Conservation (phyloP, 2,113 vertebrate species). For the Mixornis gularis region DNA sequence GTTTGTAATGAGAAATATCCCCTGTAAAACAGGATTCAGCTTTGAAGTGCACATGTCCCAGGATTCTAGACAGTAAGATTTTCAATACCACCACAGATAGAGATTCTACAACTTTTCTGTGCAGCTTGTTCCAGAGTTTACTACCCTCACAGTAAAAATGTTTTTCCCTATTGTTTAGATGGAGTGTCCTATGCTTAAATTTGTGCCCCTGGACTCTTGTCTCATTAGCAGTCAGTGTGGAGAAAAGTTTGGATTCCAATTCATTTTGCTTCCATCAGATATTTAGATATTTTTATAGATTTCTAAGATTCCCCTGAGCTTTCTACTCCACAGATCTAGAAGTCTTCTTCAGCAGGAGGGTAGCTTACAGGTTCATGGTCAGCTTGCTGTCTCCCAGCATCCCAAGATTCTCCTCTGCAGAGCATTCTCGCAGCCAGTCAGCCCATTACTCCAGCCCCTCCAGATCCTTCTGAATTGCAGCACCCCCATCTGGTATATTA, state of each 20-base stretch:
- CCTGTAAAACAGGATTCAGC: not conserved
- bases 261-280: not conserved
- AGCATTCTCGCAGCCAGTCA: not conserved
- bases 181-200: not conserved
- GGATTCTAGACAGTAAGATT: not conserved
- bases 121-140: not conserved
- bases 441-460: not conserved
- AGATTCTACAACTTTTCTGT: not conserved
- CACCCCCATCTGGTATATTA: fast-evolving
- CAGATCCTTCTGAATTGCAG: not conserved
- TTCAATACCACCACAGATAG: fast-evolving
- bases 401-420: not conserved
- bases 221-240: not conserved
- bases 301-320: not conserved
- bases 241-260: not conserved
- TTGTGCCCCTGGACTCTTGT: not conserved
- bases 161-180: not conserved
- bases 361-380: not conserved
- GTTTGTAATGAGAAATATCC: not conserved
- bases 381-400: not conserved
- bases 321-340: not conserved
- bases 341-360: not conserved
- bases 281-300: not conserved
- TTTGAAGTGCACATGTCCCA: fast-evolving
- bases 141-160: fast-evolving